phyloP scores from a whole-genome alignment of 2,888 invertebrate species.

The Bombylius major region DNA sequence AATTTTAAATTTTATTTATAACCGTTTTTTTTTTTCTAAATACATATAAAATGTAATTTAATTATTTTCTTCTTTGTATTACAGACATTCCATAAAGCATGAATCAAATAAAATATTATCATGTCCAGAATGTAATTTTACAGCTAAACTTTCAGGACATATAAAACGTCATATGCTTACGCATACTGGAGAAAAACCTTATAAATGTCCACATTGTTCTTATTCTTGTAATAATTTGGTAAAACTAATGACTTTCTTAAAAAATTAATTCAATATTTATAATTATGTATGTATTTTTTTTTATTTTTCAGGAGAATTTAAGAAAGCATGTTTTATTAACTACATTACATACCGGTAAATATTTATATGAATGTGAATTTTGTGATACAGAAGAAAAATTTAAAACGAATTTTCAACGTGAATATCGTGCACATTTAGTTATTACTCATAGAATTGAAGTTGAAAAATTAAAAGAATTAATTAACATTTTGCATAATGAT shows the following conservation, averaged over 20 bases:
- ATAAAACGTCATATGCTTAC: slow-evolving; percentile 65
- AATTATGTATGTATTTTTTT: neutral
- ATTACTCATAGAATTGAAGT: slow-evolving; percentile 9
- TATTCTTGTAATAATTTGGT: slow-evolving; percentile 69
- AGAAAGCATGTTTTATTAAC: slow-evolving; percentile 75
- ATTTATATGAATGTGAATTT: slow-evolving; percentile 62
- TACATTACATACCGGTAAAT: slow-evolving; percentile 62
- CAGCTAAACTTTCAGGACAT: slow-evolving; percentile 51
- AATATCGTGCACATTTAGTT: slow-evolving; percentile 25
- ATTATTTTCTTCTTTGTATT: too few relatives aligned
- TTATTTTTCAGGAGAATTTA: slow-evolving; percentile 61
- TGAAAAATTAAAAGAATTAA: neutral
- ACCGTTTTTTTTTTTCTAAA: too few relatives aligned
- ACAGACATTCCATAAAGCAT: slow-evolving; percentile 25
- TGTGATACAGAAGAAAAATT: slow-evolving; percentile 36
- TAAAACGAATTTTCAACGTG: slow-evolving; percentile 26
- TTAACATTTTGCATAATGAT: too few relatives aligned
- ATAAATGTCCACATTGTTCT: slow-evolving; percentile 69
- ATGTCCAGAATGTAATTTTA: slow-evolving; percentile 59
- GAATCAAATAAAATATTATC: slow-evolving; percentile 38
- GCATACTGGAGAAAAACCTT: slow-evolving; percentile 74
- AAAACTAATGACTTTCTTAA: slow-evolving; percentile 18
- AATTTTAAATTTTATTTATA: too few relatives aligned
- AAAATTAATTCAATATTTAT: neutral
- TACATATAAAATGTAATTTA: too few relatives aligned